Percentiles rank a stretch among this genome's conserved stretches.
Conservation (phyloP, 1,140 invertebrate genomes). For the Lithobius niger region DNA sequence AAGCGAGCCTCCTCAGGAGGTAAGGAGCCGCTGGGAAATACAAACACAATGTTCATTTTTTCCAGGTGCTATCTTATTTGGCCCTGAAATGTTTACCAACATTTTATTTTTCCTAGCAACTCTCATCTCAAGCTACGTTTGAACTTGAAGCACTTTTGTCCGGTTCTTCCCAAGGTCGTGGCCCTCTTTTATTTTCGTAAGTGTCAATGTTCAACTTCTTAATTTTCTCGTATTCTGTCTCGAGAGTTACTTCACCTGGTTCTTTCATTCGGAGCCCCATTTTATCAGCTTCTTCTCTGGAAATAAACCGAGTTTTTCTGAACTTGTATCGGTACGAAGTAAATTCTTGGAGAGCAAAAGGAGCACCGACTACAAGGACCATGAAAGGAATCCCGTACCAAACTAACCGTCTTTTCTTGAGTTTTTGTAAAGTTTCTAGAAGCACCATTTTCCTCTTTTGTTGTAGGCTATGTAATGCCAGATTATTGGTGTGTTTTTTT, state of each 20-base stretch:
- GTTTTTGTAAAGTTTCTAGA: no score
- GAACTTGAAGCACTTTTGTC: no score
- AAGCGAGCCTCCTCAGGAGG: no score
- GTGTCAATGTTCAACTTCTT: conserved; percentile 54
- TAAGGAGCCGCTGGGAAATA: no score
- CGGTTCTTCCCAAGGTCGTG: conserved; percentile 60
- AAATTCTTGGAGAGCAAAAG: conserved; percentile 25
- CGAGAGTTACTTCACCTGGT: conserved; percentile 48
- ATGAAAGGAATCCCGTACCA: conserved; percentile 20
- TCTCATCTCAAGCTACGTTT: no score
- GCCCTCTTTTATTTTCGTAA: conserved; percentile 64
- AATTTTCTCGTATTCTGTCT: conserved; percentile 55
- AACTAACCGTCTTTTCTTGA: conserved; percentile 8
- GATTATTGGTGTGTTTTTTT: no score
- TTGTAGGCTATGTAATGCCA: no score
- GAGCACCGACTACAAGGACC: conserved; percentile 24
- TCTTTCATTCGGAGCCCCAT: conserved; percentile 49
- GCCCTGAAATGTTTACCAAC: no score
- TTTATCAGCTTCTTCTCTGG: conserved; percentile 43
- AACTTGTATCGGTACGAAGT: conserved; percentile 47
- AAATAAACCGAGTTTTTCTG: conserved; percentile 41
- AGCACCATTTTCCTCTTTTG: no score
- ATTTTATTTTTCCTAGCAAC: no score
- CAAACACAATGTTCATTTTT: no score
- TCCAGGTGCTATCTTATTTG: no score